phyloP scores from a whole-genome alignment of 2,113 vertebrate species.

The Amblyopsis rosae region DNA sequence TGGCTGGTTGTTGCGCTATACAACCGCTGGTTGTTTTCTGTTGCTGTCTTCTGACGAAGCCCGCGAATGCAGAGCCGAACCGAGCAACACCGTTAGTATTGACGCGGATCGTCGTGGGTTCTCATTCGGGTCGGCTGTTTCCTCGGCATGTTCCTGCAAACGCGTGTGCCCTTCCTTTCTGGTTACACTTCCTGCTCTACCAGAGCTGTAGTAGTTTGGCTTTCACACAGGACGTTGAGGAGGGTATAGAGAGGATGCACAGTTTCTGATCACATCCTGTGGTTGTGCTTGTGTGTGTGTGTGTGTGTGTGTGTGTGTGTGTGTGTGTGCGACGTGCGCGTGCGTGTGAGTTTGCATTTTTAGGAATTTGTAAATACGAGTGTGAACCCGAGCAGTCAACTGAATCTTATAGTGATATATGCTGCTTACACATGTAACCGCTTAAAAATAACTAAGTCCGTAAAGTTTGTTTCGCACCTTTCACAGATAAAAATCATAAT shows the following conservation, averaged over 20 bases:
- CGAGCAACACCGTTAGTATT: conserved; percentile 25
- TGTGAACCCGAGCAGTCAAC: conserved; percentile 10
- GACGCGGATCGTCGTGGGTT: conserved; percentile 15
- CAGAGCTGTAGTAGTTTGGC: conserved; percentile 25
- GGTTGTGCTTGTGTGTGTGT: conserved; percentile 28
- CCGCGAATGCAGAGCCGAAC: conserved; percentile 27
- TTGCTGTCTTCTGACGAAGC: conserved; percentile 10
- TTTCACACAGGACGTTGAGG: conserved; percentile 61
- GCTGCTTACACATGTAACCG: background rate
- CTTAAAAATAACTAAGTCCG: background rate
- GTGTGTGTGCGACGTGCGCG: conserved; percentile 1
- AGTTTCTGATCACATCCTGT: conserved; percentile 57
- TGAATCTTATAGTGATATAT: conserved; percentile 15
- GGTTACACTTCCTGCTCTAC: conserved; percentile 55
- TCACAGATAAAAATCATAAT: too few species aligned
- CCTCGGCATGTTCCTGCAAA: conserved; percentile 15
- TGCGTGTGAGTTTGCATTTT: conserved; percentile 14
- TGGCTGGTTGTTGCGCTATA: conserved; percentile 28
- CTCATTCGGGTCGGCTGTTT: conserved; percentile 4
- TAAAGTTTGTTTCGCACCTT: too few species aligned
- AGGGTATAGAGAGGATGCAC: conserved; percentile 56
- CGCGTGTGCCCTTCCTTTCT: conserved; percentile 38
- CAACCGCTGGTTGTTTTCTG: conserved; percentile 23
- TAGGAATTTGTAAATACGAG: conserved; percentile 19
- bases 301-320: conserved; percentile 1